Conservation (phyloP, 2,797 vertebrate species). For the Neosilurus hyrtlii region DNA sequence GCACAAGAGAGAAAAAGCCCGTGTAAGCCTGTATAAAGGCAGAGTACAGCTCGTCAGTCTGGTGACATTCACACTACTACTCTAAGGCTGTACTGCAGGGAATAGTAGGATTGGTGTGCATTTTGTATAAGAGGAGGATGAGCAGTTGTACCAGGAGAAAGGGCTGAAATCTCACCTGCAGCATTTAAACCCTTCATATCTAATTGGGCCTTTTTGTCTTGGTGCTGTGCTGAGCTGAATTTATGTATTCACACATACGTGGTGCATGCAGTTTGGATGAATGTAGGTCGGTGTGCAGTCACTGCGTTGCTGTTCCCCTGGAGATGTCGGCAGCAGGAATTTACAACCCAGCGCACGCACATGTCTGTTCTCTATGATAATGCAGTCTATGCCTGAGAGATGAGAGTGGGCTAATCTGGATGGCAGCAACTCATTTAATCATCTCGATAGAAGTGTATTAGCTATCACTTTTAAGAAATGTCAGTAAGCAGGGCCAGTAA, state of each 20-base stretch:
- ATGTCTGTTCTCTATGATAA: slow-evolving; percentile 75
- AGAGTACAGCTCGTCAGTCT: background rate
- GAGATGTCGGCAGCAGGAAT: slow-evolving; percentile 74
- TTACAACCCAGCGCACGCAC: slow-evolving; percentile 72
- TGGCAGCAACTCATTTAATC: slow-evolving; percentile 73
- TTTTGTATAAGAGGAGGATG: slow-evolving; percentile 24
- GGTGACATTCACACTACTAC: background rate
- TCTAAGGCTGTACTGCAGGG: background rate
- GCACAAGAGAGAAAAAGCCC: slow-evolving; percentile 7
- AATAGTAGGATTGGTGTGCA: slow-evolving; percentile 29
- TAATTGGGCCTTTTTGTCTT: slow-evolving; percentile 32
- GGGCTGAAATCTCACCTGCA: slow-evolving; percentile 19
- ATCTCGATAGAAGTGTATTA: slow-evolving; percentile 75
- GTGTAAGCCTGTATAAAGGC: slow-evolving; percentile 11
- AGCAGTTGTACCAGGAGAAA: slow-evolving; percentile 28
- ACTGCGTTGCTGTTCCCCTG: slow-evolving; percentile 68
- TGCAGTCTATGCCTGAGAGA: slow-evolving; percentile 67
- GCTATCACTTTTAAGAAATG: slow-evolving; percentile 73
- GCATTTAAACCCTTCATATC: background rate
- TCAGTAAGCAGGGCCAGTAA: slow-evolving; percentile 76
- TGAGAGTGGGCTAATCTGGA: slow-evolving; percentile 72
- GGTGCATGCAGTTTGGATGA: slow-evolving; percentile 61
- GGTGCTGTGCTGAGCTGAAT: slow-evolving; percentile 24
- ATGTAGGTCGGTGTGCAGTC: slow-evolving; percentile 75
- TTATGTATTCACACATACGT: slow-evolving; percentile 35